Evolutionary conservation across 1,140 invertebrate genomes (phyloP), one percentile per base, ranked within the genome.

Genomic region (Stegodyphus dumicola): DNA sequence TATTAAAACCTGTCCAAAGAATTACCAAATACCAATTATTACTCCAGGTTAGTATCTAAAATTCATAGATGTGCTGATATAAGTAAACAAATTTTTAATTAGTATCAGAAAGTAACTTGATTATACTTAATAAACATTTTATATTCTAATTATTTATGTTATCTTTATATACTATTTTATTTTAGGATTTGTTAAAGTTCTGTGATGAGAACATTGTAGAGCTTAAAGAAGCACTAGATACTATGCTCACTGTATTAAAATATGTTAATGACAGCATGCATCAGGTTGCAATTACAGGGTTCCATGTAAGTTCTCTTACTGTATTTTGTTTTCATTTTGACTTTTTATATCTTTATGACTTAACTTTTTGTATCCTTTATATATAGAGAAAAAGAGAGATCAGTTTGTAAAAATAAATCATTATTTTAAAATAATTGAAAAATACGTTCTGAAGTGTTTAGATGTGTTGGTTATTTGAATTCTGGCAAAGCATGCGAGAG

Each of bases 1-100:
- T 99, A 54, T 93, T 99, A 48, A 99, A 99, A 92, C 98, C 98
- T 48, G 97, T 99, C 49, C 98, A 99, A 90, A 93, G 98, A 87
- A 98, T 99, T 86, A 99, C 98, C 60, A 99, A 99, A 91, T 99
- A 99, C 90, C 98, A 99, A 89, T 92, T 99, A 64, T 92, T 99
- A 54, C 92, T 99, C 11, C 98, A 98, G 91, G 65, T 67, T 15
- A 67, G 11, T 67, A n/a, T 60, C 5, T 60, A 60, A 60, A 11
- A 15, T 60, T 60, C 15, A 18, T 69, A 69, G 33, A 13, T 33
- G 33, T 33, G 33, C 33, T 33, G 33, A 33, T 33, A 3, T 33
- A 33, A 3, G 33, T n/a, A n/a, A n/a, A n/a, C n/a, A n/a, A n/a
- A n/a, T n/a, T n/a, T n/a, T n/a, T n/a, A n/a, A n/a, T n/a, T n/a